Percentiles rank a stretch among this genome's conserved stretches.
phyloP scores from a whole-genome alignment of 1,140 invertebrate genomes.

The Caenorhabditis tropicalis region DNA sequence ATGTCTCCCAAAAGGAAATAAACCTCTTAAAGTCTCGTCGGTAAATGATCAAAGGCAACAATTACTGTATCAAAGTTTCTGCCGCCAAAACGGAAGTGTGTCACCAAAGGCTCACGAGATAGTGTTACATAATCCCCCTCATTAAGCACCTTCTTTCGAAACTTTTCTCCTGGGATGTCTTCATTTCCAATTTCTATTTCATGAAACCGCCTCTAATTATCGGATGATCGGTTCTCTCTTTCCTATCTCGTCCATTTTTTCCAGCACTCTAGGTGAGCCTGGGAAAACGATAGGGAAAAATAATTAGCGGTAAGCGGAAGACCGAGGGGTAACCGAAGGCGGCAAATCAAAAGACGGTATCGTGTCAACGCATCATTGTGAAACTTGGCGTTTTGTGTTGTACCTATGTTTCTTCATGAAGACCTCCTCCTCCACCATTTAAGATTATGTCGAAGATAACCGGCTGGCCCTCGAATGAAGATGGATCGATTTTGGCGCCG shows the following conservation, averaged over 20 bases:
- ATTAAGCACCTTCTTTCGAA: background rate
- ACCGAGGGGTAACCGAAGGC: background rate
- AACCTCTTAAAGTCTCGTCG: background rate
- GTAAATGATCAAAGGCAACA: background rate
- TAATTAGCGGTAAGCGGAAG: conserved; percentile 24
- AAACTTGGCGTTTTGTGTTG: conserved; percentile 39
- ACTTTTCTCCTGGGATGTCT: background rate
- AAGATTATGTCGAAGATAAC: conserved; percentile 36
- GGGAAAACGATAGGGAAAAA: background rate
- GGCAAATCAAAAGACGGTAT: conserved; percentile 38
- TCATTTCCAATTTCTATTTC: background rate
- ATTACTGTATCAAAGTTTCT: conserved; percentile 20
- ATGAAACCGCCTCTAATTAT: background rate
- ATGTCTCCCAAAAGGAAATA: background rate
- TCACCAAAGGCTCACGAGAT: background rate
- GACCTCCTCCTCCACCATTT: conserved; percentile 30
- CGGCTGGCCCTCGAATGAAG: conserved; percentile 15
- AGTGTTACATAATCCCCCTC: conserved; percentile 8
- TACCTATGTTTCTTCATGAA: conserved; percentile 44
- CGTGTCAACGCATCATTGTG: conserved; percentile 38
- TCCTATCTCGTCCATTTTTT: background rate
- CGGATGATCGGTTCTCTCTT: background rate
- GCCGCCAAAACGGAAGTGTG: background rate
- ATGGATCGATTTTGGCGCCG: conserved; percentile 44
- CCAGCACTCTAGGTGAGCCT: background rate